These are phyloP conservation scores for Netelia inedita DNA, from an alignment of 2,888 invertebrate species.

Conservation along the genomic window DNA sequence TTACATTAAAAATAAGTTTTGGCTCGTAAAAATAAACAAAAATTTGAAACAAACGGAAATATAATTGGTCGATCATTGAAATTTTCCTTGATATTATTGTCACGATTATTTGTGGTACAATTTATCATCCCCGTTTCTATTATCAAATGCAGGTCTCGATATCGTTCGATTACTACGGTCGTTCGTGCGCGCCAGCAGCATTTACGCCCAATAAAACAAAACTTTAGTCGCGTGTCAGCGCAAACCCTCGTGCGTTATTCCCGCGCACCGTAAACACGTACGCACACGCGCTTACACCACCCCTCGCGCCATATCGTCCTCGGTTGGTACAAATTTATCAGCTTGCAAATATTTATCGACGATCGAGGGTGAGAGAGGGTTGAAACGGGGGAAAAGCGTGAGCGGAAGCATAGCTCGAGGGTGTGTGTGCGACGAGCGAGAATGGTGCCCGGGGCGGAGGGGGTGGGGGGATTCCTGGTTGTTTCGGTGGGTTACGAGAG, in stretches of 20 bases:
- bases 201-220: conserved; percentile 57
- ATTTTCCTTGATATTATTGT: not conserved
- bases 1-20: no score
- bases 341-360: conserved; percentile 64
- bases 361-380: conserved; percentile 23
- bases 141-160: not conserved
- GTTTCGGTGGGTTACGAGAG: conserved; percentile 55
- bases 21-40: no score
- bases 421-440: conserved; percentile 61
- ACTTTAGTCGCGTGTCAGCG: conserved; percentile 54
- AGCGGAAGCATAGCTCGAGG: conserved; percentile 38
- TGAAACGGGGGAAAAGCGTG: conserved; percentile 58
- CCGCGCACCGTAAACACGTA: conserved; percentile 53
- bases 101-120: not conserved
- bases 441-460: conserved; percentile 9
- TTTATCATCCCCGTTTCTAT: not conserved
- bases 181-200: not conserved
- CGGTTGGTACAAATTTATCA: conserved; percentile 55
- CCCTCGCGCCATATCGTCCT: conserved; percentile 10
- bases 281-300: not conserved
- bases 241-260: conserved; percentile 59
- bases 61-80: not conserved
- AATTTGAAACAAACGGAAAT: no score
- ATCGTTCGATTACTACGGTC: conserved; percentile 9
- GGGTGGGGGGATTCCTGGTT: conserved; percentile 65